A percentile compares a stretch with the other conserved stretches of the same genome.
These are phyloP conservation scores for Armadillidium nasatum DNA, from an alignment of 1,140 invertebrate genomes.

Conservation along the genomic window DNA sequence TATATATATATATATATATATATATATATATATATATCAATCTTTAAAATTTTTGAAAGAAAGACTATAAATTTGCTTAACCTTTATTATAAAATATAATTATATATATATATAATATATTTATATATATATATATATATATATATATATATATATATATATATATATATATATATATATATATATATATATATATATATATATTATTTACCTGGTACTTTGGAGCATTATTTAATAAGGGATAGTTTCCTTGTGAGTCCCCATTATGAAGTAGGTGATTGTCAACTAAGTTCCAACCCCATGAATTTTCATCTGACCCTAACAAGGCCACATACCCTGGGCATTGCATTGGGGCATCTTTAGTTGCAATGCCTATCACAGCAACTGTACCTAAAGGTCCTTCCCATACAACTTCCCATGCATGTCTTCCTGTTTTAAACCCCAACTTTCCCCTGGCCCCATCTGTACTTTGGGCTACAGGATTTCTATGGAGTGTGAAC, in stretches of 20 bases:
- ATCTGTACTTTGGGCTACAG: constrained; percentile 97
- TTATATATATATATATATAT: not conserved
- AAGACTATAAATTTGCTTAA: too few relatives aligned
- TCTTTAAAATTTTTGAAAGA: too few relatives aligned
- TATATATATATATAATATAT: too few relatives aligned
- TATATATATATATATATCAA: too few relatives aligned
- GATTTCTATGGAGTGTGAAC: constrained; percentile 95
- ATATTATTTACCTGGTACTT: constrained; percentile 81
- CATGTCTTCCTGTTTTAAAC: constrained; percentile 86
- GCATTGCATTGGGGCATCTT: constrained; percentile 80
- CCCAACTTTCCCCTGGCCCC: constrained; percentile 89
- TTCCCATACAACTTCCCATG: constrained; percentile 99
- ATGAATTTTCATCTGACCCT: constrained; percentile 92
- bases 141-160: constrained; percentile 21
- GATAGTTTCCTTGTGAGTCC: constrained; percentile 91
- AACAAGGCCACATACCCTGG: constrained; percentile 91
- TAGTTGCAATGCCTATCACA: constrained; percentile 91
- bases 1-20: too few relatives aligned
- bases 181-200: constrained; percentile 9
- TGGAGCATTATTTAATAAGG: constrained; percentile 90
- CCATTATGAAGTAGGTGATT: constrained; percentile 96
- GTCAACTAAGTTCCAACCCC: constrained; percentile 99
- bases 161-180: not conserved
- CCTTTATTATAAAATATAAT: too few relatives aligned
- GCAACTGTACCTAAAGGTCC: constrained; percentile 93